phyloP scores from a whole-genome alignment of 2,888 invertebrate species.

The Cataglyphis rosenhaueri region DNA sequence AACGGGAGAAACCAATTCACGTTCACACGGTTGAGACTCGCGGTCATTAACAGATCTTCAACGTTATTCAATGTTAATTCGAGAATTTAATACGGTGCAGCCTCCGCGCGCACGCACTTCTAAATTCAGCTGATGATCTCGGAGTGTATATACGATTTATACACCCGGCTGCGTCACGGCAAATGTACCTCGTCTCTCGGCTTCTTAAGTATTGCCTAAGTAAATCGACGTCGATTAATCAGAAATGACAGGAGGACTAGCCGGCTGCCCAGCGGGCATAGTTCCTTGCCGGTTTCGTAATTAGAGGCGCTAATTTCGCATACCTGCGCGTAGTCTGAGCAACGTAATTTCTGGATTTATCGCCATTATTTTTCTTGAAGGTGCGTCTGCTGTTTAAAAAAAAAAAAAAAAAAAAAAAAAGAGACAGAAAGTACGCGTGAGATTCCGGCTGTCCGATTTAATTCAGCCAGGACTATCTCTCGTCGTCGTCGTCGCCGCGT shows the following conservation, averaged over 20 bases:
- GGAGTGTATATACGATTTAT: slow-evolving; percentile 37
- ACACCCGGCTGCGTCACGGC: slow-evolving; percentile 52
- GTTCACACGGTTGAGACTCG: neutral
- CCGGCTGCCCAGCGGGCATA: slow-evolving; percentile 57
- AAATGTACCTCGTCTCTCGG: slow-evolving; percentile 57
- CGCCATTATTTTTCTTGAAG: slow-evolving; percentile 57
- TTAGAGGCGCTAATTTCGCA: slow-evolving; percentile 72
- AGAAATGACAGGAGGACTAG: slow-evolving; percentile 66
- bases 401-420: no score
- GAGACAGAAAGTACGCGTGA: neutral
- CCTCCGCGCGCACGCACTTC: slow-evolving; percentile 16
- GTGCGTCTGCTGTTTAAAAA: slow-evolving; percentile 4
- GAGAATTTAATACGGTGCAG: slow-evolving; percentile 30
- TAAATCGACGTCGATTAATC: slow-evolving; percentile 75
- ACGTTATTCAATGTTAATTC: slow-evolving; percentile 18
- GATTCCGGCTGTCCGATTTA: slow-evolving; percentile 43
- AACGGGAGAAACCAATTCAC: neutral
- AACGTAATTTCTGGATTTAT: slow-evolving; percentile 63
- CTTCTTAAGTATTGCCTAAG: slow-evolving; percentile 60
- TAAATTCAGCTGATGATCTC: slow-evolving; percentile 51
- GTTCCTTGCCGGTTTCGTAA: slow-evolving; percentile 65
- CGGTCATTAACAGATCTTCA: slow-evolving; percentile 16
- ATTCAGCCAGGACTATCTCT: slow-evolving; percentile 41
- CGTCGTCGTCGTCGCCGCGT: slow-evolving; percentile 18
- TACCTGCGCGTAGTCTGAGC: slow-evolving; percentile 40